These are phyloP conservation scores for Solen grandis DNA, from an alignment of 1,140 invertebrate genomes.

Conservation along the genomic window DNA sequence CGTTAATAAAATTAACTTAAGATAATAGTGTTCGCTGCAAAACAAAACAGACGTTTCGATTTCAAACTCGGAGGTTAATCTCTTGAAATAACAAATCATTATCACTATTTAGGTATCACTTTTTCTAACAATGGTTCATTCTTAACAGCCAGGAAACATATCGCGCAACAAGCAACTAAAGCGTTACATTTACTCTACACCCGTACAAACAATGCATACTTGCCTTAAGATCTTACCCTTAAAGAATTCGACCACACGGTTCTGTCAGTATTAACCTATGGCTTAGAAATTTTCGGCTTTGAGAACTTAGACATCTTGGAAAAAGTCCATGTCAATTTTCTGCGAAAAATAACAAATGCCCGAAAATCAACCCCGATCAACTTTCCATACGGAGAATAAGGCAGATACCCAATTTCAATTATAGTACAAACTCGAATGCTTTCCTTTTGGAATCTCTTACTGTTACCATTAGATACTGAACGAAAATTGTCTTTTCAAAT, in stretches of 20 bases:
- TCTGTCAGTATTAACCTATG: conserved; percentile 12
- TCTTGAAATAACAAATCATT: no score
- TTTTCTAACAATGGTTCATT: no score
- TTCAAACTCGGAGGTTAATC: no score
- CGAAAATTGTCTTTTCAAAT: no score
- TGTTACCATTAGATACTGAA: no score
- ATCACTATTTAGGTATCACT: no score
- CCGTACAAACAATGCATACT: conserved; percentile 4
- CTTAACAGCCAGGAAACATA: conserved; percentile 10
- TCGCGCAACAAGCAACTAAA: conserved; percentile 15
- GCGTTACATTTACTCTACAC: conserved; percentile 17
- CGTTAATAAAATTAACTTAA: no score
- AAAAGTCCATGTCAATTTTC: conserved; percentile 13
- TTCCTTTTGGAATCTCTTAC: conserved; percentile 36
- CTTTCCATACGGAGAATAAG: conserved; percentile 8
- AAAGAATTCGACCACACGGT: conserved; percentile 13
- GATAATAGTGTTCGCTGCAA: no score
- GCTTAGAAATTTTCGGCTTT: conserved; percentile 15
- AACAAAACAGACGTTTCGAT: no score
- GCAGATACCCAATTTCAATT: no score
- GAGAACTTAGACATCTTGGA: conserved; percentile 7
- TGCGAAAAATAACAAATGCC: conserved; percentile 13
- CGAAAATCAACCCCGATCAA: conserved; percentile 1
- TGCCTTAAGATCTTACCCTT: conserved; percentile 11
- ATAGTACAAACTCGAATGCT: conserved; percentile 6